Evolutionary conservation across 2,888 invertebrate genomes (phyloP).

Genomic region (Pediacus dermestoides): DNA sequence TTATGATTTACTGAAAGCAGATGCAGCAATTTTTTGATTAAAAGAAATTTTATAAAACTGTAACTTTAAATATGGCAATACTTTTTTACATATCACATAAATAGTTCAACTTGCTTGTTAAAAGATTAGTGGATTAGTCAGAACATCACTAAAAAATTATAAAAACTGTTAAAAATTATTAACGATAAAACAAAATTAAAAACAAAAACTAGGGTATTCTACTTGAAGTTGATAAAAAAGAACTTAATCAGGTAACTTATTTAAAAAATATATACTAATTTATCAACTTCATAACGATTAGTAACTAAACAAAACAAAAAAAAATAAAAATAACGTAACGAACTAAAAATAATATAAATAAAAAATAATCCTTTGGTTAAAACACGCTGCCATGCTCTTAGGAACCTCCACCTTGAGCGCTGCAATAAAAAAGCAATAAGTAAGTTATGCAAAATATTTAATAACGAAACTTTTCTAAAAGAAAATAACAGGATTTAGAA

Average conservation of each 20-base stretch:
- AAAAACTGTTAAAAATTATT: constrained; percentile 18
- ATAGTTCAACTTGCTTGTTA: too few relatives aligned
- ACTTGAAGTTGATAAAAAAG: constrained; percentile 6
- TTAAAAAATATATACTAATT: constrained; percentile 15
- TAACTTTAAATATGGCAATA: constrained; percentile 26
- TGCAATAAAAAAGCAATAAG: constrained; percentile 25
- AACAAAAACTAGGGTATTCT: too few relatives aligned
- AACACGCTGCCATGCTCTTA: constrained; percentile 25
- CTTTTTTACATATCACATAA: too few relatives aligned
- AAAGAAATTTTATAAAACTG: constrained; percentile 22
- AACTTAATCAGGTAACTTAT: constrained; percentile 17
- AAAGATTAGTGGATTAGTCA: constrained; percentile 7
- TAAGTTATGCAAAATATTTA: constrained; percentile 26
- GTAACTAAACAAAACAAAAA: constrained; percentile 16
- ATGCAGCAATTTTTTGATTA: background rate
- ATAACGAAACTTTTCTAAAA: constrained; percentile 18
- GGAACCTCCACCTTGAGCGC: constrained; percentile 27
- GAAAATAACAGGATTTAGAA: constrained; percentile 17
- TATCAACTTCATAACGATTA: constrained; percentile 16
- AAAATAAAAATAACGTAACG: constrained; percentile 17
- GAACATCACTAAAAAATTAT: constrained; percentile 16
- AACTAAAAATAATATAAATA: constrained; percentile 18
- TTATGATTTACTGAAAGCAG: background rate
- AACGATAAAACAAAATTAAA: constrained; percentile 16
- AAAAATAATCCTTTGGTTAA: constrained; percentile 18